Conservation (phyloP, 2,113 vertebrate species). For the Vidua macroura region DNA sequence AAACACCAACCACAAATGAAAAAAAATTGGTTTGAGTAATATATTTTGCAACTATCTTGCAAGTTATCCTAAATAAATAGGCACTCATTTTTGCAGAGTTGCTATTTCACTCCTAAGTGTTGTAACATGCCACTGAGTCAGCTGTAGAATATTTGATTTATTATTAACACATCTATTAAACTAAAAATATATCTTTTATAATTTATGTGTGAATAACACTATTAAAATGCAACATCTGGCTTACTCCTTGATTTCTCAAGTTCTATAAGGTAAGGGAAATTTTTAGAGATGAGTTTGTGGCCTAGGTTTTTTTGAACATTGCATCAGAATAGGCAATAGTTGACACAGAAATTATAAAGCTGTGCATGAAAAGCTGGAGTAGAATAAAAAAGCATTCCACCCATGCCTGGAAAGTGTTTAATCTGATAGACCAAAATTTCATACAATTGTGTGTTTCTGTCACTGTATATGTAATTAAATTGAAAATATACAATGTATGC, state of each 20-base stretch:
- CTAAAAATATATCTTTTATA: not conserved
- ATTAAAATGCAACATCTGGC: not conserved
- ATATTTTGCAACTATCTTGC: not conserved
- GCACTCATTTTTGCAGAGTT: not conserved
- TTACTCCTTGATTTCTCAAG: not conserved
- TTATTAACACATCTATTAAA: not conserved
- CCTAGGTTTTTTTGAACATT: not conserved
- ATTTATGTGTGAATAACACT: not conserved
- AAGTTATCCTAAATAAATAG: not conserved
- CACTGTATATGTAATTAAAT: not conserved
- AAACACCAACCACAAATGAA: not conserved
- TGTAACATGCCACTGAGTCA: not conserved
- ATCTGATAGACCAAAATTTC: not conserved
- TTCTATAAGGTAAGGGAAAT: not conserved
- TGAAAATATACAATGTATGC: not conserved
- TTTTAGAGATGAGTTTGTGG: not conserved
- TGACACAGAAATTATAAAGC: not conserved
- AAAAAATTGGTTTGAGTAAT: not conserved
- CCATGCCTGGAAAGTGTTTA: not conserved
- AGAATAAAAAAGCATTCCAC: not conserved
- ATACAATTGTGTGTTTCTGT: not conserved
- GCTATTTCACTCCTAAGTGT: not conserved
- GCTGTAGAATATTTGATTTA: not conserved
- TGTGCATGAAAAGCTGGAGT: not conserved
- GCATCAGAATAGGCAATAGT: not conserved